Conservation (phyloP, 1,140 invertebrate genomes). For the Panagrolaimus sp. region DNA sequence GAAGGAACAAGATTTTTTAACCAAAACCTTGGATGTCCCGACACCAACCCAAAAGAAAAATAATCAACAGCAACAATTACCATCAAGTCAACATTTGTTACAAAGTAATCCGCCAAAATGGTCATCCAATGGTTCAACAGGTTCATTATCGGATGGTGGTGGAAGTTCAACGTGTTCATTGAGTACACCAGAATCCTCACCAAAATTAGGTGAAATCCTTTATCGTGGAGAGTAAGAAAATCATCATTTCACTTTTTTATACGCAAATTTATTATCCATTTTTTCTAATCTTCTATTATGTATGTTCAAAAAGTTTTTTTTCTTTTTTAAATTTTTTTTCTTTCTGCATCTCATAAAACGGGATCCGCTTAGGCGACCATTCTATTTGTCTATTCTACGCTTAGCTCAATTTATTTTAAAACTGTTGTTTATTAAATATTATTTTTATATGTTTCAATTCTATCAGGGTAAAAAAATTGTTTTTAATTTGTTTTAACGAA, state of each 20-base stretch:
- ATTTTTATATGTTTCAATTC: no score
- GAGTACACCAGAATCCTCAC: slow-evolving; percentile 6
- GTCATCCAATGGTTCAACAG: slow-evolving; percentile 7
- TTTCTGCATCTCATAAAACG: slow-evolving; percentile 19
- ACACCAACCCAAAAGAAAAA: background rate
- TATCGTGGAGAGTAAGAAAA: slow-evolving; percentile 10
- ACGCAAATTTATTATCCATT: background rate
- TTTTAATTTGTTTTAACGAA: no score
- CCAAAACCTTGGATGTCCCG: slow-evolving; percentile 15
- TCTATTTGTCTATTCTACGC: background rate
- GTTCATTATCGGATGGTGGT: background rate
- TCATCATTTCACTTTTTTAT: no score
- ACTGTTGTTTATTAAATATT: no score
- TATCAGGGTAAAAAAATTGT: no score
- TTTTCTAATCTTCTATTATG: slow-evolving; percentile 12
- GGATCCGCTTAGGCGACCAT: slow-evolving; percentile 14
- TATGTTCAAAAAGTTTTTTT: background rate
- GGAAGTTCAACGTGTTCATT: slow-evolving; percentile 1
- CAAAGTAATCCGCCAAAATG: slow-evolving; percentile 10
- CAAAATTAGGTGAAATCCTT: slow-evolving; percentile 6
- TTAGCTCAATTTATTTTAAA: no score
- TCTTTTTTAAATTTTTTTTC: slow-evolving; percentile 3
- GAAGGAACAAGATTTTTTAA: slow-evolving; percentile 53
- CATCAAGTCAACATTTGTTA: background rate
- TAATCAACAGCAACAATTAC: no score